Evolutionary conservation across 2,888 invertebrate species (phyloP).

Genomic region (Proisotoma minuta): DNA sequence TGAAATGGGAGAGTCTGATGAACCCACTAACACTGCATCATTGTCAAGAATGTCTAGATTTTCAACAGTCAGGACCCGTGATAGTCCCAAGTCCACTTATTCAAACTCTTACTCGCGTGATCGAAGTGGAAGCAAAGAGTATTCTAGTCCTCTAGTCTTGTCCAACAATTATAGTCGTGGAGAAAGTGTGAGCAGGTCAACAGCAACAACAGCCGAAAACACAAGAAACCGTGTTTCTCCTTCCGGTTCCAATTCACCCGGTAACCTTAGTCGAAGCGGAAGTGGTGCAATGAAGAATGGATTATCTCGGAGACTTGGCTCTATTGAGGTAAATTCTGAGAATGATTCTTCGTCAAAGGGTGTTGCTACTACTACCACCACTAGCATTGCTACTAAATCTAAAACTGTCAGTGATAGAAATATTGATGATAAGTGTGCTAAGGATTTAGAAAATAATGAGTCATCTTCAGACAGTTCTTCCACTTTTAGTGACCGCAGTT

Average conservation of each 20-base stretch:
- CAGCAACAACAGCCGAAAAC: constrained; percentile 16
- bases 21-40: constrained; percentile 12
- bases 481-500: constrained; percentile 26
- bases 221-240: constrained; percentile 28
- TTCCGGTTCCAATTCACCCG: constrained; percentile 7
- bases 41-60: constrained; percentile 21
- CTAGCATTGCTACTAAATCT: constrained; percentile 25
- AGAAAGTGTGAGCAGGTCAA: constrained; percentile 21
- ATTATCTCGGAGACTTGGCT: constrained; percentile 17
- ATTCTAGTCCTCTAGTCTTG: constrained; percentile 25
- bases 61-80: constrained; percentile 21
- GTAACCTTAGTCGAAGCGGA: constrained; percentile 8
- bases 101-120: constrained; percentile 33
- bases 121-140: constrained; percentile 42
- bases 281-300: constrained; percentile 19
- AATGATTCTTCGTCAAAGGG: constrained; percentile 31
- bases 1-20: constrained; percentile 38
- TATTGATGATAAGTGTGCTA: constrained; percentile 31
- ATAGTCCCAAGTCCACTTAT: constrained; percentile 14
- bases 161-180: constrained; percentile 24
- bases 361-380: constrained; percentile 31
- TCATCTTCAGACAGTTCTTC: constrained; percentile 25
- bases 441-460: constrained; percentile 44
- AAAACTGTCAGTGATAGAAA: constrained; percentile 23
- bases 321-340: constrained; percentile 40